Base-by-base conservation (phyloP, 2,888 invertebrate genomes). In the Imbricaverruca yamaguchii region DNA sequence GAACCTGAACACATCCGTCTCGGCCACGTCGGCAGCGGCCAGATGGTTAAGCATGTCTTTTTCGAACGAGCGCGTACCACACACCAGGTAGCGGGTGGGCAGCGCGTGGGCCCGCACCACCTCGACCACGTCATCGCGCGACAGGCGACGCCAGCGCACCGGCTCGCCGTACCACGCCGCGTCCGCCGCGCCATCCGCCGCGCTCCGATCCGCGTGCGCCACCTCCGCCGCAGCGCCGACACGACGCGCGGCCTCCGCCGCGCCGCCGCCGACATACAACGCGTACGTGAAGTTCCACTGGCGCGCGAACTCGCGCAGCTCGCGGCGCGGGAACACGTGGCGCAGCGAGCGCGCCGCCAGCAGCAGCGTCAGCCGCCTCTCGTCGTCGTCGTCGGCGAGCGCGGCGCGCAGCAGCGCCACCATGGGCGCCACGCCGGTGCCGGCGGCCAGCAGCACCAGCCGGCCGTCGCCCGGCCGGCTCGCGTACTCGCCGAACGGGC, bases 351-450 rank as follows among this genome's bases (percentile, higher is more conserved):
- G 87, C 85, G 91, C 92, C 84, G 92, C 92, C 85, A 90, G 92
- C 81, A 90, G 86, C 83, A 94, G 88, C 81, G 88, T 86, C 65
- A 94, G 85, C 85, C 89, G 88, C 0, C 91, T 91, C 84, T 91
- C 90, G 85, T 93, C 92, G 57, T 91, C 89, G 84, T 92, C 92
- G 87, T 94, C 90, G 53, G 88, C 85, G 80, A 94, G 85, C 83
- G 93, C 89, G 65, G 88, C 86, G 59, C 90, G 87, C 80, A 93
- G 90, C 18, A 94, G 89, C 23, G 91, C 89, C 84, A 90, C 89
- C 85, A 93, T 89, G 56, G 94, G 92, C 25, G 93, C 91, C 83
- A 94, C 90, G 0, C 93, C 94, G 55, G 93, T 92, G 0, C 94
- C 94, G 86, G 93, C 93, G 79, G 92, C 89, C 77, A 92, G 87